Evolutionary conservation across 2,113 vertebrate species (phyloP), one percentile per base, ranked within the genome.

Genomic region (Microtus richardsoni): DNA sequence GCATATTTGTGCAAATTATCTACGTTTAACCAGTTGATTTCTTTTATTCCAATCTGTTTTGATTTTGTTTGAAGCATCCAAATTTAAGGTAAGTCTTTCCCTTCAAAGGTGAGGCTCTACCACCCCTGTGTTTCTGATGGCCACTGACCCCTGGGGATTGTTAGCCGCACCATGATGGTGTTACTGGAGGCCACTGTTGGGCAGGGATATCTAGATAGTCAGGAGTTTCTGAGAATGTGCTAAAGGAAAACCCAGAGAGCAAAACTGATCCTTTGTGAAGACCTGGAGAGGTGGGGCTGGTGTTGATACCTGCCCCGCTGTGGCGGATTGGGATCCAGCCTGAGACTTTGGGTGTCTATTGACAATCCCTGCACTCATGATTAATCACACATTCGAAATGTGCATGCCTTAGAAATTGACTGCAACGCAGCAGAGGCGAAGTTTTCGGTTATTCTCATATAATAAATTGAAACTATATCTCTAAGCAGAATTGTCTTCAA

Each of bases 191-290:
- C 97, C 98, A 98, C 95, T 95, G 97, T 97, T 98, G 99, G 98
- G 98, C 99, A 98, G 86, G 98, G 99, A 99, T 99, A 99, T 99
- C 99, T 99, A 98, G 98, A 98, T 98, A 99, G 98, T 98, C 98
- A 98, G 98, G 99, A 98, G 98, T 98, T 99, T 98, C 98, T 99
- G 99, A 99, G 99, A 99, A 99, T 99, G 99, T 99, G 98, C 98
- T 91, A 95, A 98, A 98, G 97, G 98, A 99, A 99, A 99, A 99
- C 99, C 99, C 99, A 91, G 99, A 99, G 99, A 98, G 98, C 89
- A 98, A 99, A 99, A 99, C 99, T 99, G 98, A 99, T 99, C 98
- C 98, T 98, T 98, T 88, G 97, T 98, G 97, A 98, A 96, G 98
- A 98, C 98, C 98, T 98, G 93, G 98, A 98, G 98, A 98, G 99